Evolutionary conservation across 2,113 vertebrate genomes (phyloP), one percentile per base, ranked within the genome.

Genomic region (Platysteira castanea): DNA sequence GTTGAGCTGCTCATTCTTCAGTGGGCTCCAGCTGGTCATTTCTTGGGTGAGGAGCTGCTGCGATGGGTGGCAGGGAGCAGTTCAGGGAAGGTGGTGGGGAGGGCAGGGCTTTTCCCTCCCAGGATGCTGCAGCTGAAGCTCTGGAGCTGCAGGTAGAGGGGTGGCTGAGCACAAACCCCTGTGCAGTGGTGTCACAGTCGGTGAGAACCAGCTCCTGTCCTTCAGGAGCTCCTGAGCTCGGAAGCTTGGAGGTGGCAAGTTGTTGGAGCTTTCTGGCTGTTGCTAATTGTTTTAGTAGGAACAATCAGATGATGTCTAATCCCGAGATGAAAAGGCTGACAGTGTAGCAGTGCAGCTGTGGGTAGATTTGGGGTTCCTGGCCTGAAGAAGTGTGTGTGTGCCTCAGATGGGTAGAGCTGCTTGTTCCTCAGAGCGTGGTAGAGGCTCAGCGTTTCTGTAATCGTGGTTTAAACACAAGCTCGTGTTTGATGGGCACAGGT

Each of bases 101-200:
- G 37, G 28, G 27, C 54, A 47, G 54, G n/a, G n/a, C 20, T 70
- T 39, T 47, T 47, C 28, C 44, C 64, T 67, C 42, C n/a, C 2
- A 1, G 11, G 1, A 13, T 37, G 74, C 31, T 84, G 47, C 35
- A 54, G 71, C 39, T 33, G 42, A 35, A 53, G 19, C 30, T 15
- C 35, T 65, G 41, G 41, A 76, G 47, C 44, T 37, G 42, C 57
- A 31, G 74, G 42, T 17, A 4, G 44, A 27, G 60, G 42, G 39
- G 3, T 46, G 68, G 52, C 44, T 89, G 86, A 50, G 30, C 57
- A n/a, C 60, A 74, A 30, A 28, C 5, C 37, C 35, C 68, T 44
- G 42, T 16, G 50, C 37, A 50, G 18, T 10, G n/a, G 6, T 60
- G 31, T 21, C 63, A 35, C 61, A 60, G 31, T 15, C 0, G 0